Evolutionary conservation across 2,797 vertebrate genomes (phyloP).

Genomic region (Chlorospingus flavigularis): DNA sequence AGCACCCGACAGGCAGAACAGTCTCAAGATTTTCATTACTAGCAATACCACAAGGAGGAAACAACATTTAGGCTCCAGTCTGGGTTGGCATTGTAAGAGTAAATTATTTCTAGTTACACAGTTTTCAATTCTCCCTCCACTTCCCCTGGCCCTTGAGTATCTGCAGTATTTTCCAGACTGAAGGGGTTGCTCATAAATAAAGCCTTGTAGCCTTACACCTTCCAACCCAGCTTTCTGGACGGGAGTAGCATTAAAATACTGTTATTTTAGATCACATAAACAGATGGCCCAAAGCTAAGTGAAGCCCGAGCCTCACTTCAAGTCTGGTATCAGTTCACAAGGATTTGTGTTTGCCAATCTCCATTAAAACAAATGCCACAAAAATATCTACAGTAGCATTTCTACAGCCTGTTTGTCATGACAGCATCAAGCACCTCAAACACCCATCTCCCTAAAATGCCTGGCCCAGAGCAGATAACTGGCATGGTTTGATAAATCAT

Average conservation of each 20-base stretch:
- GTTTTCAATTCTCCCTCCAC: neutral
- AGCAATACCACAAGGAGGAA: neutral
- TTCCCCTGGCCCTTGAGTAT: neutral
- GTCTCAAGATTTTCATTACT: neutral
- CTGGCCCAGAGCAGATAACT: neutral
- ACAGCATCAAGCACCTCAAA: neutral
- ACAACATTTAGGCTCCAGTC: neutral
- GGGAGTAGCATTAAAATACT: neutral
- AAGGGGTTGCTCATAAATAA: neutral
- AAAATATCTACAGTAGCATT: neutral
- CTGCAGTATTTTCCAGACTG: neutral
- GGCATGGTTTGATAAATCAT: neutral
- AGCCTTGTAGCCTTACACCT: neutral
- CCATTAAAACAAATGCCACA: neutral
- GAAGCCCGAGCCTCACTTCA: neutral
- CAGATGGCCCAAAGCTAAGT: neutral
- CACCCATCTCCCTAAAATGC: neutral
- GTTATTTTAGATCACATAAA: neutral
- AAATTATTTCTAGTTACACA: neutral
- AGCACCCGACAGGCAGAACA: neutral
- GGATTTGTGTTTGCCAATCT: neutral
- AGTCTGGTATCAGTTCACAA: neutral
- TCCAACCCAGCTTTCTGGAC: neutral
- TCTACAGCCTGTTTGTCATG: neutral
- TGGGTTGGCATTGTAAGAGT: neutral